phyloP scores from a whole-genome alignment of 2,797 vertebrate genomes.

The Saxicola maurus region DNA sequence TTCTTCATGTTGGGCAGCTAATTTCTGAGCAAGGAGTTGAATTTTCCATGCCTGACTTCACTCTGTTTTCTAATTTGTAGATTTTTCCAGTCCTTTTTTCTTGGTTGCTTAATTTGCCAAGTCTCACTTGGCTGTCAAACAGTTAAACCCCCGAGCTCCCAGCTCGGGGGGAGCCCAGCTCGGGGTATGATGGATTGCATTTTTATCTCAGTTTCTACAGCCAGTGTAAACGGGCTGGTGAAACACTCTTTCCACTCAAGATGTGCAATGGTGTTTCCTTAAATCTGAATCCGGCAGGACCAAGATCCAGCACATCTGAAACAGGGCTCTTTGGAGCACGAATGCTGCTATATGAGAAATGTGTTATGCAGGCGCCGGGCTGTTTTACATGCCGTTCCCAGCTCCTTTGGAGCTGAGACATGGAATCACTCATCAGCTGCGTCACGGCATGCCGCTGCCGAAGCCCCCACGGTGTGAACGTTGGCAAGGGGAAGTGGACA shows the following conservation, averaged over 20 bases:
- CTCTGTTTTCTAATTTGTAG: background rate
- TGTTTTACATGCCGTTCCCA: constrained; percentile 58
- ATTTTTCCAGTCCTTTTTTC: constrained; percentile 6
- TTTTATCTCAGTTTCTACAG: constrained; percentile 44
- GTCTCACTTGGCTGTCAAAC: background rate
- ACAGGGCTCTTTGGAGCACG: constrained; percentile 30
- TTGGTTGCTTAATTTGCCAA: background rate
- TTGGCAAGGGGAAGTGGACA: constrained; percentile 50
- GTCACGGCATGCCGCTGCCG: background rate
- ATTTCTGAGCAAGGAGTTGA: background rate
- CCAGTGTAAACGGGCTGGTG: background rate
- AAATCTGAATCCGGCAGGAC: constrained; percentile 17
- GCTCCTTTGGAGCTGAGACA: constrained; percentile 47
- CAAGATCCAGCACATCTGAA: constrained; percentile 29
- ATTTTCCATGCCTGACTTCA: background rate
- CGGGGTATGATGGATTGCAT: background rate
- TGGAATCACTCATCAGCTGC: constrained; percentile 33
- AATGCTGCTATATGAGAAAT: constrained; percentile 49
- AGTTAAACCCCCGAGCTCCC: background rate
- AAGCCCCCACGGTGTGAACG: constrained; percentile 28
- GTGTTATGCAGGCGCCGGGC: constrained; percentile 20
- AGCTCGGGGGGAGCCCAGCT: background rate
- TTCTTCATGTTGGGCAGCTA: background rate
- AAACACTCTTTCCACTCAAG: constrained; percentile 29
- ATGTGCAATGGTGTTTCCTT: constrained; percentile 17